Conservation (phyloP, 2,797 vertebrate genomes). For the Hirundo rustica region DNA sequence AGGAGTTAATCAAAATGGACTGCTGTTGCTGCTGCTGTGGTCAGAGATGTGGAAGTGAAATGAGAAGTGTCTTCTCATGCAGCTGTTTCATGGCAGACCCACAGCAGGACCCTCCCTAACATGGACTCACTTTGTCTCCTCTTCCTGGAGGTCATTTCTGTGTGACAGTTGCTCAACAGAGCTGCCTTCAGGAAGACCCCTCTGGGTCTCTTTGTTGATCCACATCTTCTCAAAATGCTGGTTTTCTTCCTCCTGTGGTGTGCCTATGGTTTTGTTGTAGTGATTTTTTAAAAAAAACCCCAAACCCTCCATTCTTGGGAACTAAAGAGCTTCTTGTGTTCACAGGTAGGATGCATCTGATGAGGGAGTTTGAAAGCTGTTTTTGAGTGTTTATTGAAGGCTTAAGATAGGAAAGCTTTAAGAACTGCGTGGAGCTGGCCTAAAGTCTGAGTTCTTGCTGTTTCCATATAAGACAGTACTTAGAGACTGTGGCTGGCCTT, state of each 20-base stretch:
- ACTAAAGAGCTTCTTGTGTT: background rate
- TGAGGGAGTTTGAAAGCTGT: background rate
- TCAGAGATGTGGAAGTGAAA: background rate
- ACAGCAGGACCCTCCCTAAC: background rate
- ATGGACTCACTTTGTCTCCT: background rate
- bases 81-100: background rate
- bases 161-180: background rate
- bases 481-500: background rate
- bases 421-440: background rate
- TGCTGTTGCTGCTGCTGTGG: background rate
- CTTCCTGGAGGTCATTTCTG: background rate
- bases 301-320: background rate
- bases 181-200: background rate
- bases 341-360: background rate
- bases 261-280: background rate
- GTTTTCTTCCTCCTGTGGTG: background rate
- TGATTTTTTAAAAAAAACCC: background rate
- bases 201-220: background rate
- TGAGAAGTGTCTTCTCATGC: background rate
- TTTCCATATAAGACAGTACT: background rate
- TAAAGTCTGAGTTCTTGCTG: background rate
- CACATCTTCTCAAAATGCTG: background rate
- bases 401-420: background rate
- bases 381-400: background rate
- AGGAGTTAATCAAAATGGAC: background rate